Evolutionary conservation across 1,140 invertebrate genomes (phyloP).

Genomic region (Nixonia krombeini): DNA sequence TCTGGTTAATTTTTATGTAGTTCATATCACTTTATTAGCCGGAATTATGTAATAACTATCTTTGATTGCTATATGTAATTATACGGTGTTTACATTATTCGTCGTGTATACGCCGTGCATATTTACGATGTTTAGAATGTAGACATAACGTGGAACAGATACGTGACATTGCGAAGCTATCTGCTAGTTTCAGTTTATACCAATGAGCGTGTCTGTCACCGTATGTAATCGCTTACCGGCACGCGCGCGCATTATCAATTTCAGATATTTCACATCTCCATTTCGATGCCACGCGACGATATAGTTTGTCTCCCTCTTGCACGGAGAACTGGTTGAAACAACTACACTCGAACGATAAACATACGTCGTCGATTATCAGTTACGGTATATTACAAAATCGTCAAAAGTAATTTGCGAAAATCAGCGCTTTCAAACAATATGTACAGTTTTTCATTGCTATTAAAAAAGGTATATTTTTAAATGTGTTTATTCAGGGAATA

Average conservation of each 20-base stretch:
- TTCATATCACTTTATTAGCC: no score
- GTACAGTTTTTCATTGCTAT: no score
- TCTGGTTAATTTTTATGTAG: no score
- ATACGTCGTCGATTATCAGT: no score
- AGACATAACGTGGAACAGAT: constrained; percentile 46
- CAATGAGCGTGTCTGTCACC: constrained; percentile 39
- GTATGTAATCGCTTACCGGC: constrained; percentile 33
- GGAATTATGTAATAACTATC: not conserved
- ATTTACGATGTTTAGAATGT: constrained; percentile 48
- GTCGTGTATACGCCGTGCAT: constrained; percentile 41
- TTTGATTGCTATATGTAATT: constrained; percentile 33
- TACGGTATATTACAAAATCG: no score
- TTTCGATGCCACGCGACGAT: constrained; percentile 32
- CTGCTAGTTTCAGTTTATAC: constrained; percentile 29
- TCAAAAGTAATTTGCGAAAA: no score
- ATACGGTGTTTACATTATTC: constrained; percentile 41
- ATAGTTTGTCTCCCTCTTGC: constrained; percentile 39
- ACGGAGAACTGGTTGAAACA: constrained; percentile 18
- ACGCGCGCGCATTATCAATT: constrained; percentile 49
- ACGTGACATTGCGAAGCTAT: constrained; percentile 48
- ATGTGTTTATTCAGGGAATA: no score
- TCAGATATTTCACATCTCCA: constrained; percentile 46
- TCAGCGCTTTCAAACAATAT: no score
- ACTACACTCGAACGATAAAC: not conserved
- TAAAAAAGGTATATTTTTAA: no score